phyloP scores from a whole-genome alignment of 2,113 vertebrate genomes.

The Fukomys damarensis region DNA sequence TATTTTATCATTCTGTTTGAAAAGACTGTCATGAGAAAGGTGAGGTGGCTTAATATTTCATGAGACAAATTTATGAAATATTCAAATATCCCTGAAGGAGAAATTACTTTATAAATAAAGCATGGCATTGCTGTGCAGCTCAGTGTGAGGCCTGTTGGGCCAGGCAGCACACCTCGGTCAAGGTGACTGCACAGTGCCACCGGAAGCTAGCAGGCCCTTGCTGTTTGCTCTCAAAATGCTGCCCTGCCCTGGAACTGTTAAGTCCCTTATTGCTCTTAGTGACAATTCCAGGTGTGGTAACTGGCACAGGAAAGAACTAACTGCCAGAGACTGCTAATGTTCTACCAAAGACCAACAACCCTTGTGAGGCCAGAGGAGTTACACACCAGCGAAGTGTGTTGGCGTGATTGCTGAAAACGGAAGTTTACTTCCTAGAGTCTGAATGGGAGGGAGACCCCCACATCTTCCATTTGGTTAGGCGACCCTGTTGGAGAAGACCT shows the following conservation, averaged over 20 bases:
- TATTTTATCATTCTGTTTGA: neutral
- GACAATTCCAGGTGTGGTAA: neutral
- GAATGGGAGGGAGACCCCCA: accelerated
- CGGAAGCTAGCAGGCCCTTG: accelerated
- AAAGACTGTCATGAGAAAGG: neutral
- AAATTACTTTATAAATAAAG: neutral
- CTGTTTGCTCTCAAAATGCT: accelerated
- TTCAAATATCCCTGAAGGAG: neutral
- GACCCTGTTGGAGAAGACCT: neutral
- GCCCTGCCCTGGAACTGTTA: neutral
- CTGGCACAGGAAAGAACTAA: neutral
- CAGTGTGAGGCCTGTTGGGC: accelerated
- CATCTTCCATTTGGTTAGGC: neutral
- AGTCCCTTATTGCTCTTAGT: accelerated
- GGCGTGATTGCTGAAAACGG: accelerated
- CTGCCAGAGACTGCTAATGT: neutral
- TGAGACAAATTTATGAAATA: slow-evolving; percentile 10
- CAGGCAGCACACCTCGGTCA: accelerated
- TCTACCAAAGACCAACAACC: accelerated
- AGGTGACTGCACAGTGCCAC: accelerated
- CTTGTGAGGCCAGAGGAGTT: accelerated
- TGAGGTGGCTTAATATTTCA: neutral
- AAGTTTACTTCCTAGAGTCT: neutral
- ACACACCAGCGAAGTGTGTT: accelerated
- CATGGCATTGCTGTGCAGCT: neutral